A percentile compares a stretch with the other conserved stretches of the same genome.
Conservation (phyloP, 2,113 vertebrate species). For the Garra rufa region DNA sequence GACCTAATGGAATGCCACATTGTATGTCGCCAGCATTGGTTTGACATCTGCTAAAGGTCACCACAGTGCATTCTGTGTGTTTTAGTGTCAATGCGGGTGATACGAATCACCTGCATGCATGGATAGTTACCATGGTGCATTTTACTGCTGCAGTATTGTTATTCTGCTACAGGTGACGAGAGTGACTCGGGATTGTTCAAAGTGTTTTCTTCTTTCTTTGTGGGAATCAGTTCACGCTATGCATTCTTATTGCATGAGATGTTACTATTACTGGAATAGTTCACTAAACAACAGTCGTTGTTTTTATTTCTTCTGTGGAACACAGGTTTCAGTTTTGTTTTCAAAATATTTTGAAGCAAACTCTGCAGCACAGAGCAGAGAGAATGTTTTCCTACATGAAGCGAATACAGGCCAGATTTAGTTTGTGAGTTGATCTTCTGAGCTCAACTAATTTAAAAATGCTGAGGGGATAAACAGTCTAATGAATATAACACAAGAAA, state of each 20-base stretch:
- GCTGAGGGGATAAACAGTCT: conserved; percentile 3
- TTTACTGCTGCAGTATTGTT: not conserved
- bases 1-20: not conserved
- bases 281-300: too few relatives aligned
- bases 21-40: not conserved
- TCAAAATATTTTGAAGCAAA: not conserved
- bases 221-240: not conserved
- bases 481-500: not conserved
- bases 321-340: not conserved
- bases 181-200: not conserved
- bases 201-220: not conserved
- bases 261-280: not conserved
- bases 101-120: not conserved
- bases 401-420: not conserved
- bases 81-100: not conserved
- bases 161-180: not conserved
- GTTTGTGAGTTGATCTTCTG: not conserved
- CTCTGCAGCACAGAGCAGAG: not conserved
- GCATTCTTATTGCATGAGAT: not conserved
- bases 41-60: conserved; percentile 11
- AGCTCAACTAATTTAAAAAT: not conserved
- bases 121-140: not conserved
- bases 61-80: not conserved
- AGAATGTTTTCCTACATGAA: not conserved
- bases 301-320: too few relatives aligned